Conservation (phyloP, 1,140 invertebrate genomes). For the Drosophila lini region DNA sequence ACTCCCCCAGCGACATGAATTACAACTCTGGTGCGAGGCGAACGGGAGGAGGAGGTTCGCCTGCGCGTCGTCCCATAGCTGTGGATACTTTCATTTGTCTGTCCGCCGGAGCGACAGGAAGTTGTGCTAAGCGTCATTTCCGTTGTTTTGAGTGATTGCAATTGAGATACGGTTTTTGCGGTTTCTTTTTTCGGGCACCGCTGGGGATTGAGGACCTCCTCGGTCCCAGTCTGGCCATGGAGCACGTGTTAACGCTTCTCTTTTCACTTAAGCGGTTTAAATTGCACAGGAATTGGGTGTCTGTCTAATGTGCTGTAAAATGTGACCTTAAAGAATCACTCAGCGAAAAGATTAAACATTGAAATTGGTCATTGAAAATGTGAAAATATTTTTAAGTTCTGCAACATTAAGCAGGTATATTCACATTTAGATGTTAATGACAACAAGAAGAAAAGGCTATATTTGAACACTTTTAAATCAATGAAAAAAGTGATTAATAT, state of each 20-base stretch:
- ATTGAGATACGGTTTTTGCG: conserved; percentile 80
- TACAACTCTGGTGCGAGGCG: conserved; percentile 26
- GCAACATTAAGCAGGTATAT: too few species aligned
- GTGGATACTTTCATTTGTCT: conserved; percentile 57
- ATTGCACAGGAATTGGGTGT: conserved; percentile 16
- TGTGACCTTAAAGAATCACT: conserved; percentile 32
- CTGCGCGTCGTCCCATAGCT: conserved; percentile 53
- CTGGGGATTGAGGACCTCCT: conserved; percentile 14
- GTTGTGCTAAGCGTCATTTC: conserved; percentile 82
- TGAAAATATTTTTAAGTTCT: too few species aligned
- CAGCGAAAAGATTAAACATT: neutral
- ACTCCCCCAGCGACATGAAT: conserved; percentile 51
- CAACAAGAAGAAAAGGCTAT: too few species aligned
- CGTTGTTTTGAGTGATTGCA: conserved; percentile 83
- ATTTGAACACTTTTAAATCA: too few species aligned
- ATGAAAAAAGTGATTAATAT: neutral
- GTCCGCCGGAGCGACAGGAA: conserved; percentile 72
- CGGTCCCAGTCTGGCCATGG: conserved; percentile 21
- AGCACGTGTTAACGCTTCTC: conserved; percentile 54
- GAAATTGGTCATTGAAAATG: neutral
- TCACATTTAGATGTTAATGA: too few species aligned
- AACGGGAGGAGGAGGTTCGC: neutral
- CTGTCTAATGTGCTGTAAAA: conserved; percentile 49
- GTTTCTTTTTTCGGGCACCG: conserved; percentile 59
- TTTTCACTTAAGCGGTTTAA: conserved; percentile 49